Conservation (phyloP, 2,113 vertebrate genomes). For the human region GRCh38 chrX:92347001-92347500, state of each 20-base stretch:
- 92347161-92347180: not conserved
- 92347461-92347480: not conserved
- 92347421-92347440: not conserved
- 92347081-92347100: not conserved
- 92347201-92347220: not conserved
- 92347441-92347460: not conserved
- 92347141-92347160: not conserved
- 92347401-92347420: not conserved
- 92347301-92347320: constrained; percentile 70
- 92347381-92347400: not conserved
- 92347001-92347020: not conserved
- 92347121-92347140: not conserved
- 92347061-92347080: not conserved
- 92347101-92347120: not conserved
- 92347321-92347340: constrained; percentile 69
- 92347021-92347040: not conserved
- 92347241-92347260: constrained; percentile 72
- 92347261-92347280: constrained; percentile 71
- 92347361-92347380: constrained; percentile 62
- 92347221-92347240: constrained; percentile 74
- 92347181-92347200: not conserved
- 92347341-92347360: constrained; percentile 71
- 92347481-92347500: not conserved
- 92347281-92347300: constrained; percentile 69
- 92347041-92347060: not conserved